These are phyloP conservation scores for Allacma fusca DNA, from an alignment of 2,888 invertebrate genomes.

Conservation along the genomic window DNA sequence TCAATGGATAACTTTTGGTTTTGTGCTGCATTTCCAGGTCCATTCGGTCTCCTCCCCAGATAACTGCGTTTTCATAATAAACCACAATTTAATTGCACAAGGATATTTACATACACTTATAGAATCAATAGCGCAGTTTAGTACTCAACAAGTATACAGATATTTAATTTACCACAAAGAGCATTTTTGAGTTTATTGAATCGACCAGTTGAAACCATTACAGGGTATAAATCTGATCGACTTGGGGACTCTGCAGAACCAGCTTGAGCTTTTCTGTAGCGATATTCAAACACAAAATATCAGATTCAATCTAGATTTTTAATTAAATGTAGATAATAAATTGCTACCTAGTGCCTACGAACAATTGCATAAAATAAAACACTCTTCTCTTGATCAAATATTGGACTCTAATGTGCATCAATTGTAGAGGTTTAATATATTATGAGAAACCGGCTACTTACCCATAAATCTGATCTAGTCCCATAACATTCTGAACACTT, in stretches of 20 bases:
- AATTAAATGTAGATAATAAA: no score
- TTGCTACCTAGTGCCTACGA: no score
- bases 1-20: constrained; percentile 57
- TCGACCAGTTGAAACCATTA: constrained; percentile 59
- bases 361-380: no score
- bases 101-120: no score
- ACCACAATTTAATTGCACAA: no score
- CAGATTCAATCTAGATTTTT: no score
- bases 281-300: background rate
- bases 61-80: constrained; percentile 48
- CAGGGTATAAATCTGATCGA: constrained; percentile 56
- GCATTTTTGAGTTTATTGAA: constrained; percentile 58
- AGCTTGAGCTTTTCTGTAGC: constrained; percentile 12
- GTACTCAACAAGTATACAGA: background rate
- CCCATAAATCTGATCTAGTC: constrained; percentile 47
- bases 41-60: constrained; percentile 59
- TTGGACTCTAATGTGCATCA: no score
- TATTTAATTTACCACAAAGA: constrained; percentile 55
- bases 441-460: no score
- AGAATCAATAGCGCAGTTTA: background rate
- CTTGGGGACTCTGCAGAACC: constrained; percentile 22
- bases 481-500: constrained; percentile 55
- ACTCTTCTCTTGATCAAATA: no score
- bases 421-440: no score
- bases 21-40: constrained; percentile 60